Base-by-base conservation (phyloP, 2,888 invertebrate genomes). In the Lumbricus terrestris region DNA sequence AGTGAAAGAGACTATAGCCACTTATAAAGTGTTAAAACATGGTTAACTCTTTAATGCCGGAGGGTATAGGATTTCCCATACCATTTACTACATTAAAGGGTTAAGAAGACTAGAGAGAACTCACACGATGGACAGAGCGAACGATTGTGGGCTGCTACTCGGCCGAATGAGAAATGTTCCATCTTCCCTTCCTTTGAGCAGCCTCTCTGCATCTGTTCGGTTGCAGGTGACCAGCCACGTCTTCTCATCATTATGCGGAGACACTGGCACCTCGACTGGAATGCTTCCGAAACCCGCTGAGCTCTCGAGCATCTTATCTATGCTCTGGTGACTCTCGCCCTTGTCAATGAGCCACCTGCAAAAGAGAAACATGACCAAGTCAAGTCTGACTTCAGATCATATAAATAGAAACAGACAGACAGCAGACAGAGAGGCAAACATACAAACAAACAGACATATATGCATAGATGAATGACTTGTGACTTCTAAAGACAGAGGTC, bases 111-210 rank as follows among this genome's bases (percentile, higher is more conserved):
- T n/a, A n/a, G n/a, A n/a, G n/a, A n/a, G n/a, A 40, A 40, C 96
- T 95, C 95, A 96, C 96, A 96, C 96, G 94, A 99, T 98, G 35
- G 98, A 98, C 90, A 99, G 96, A 23, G 98, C 99, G 94, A 97
- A 97, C 91, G 96, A 96, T 93, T 98, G 97, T n/a, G 91, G 92
- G 92, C 97, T 91, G n/a, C 69, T 88, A 82, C 91, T 97, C 90
- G 95, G 95, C 92, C 99, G 96, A 93, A 99, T 97, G 91, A 99
- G 96, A 95, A 99, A 99, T 88, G 99, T 98, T 90, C 99, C 99
- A 94, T 97, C 97, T 2, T 97, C 96, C 93, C 96, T 96, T 16
- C 96, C 97, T 38, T 96, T 95, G 29, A 99, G 96, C 92, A 97
- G 94, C 69, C 96, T 96, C 94, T 97, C 97, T 16, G 99, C 98